Base-by-base conservation (phyloP, 2,113 vertebrate species). In the Hiodon tergisus region DNA sequence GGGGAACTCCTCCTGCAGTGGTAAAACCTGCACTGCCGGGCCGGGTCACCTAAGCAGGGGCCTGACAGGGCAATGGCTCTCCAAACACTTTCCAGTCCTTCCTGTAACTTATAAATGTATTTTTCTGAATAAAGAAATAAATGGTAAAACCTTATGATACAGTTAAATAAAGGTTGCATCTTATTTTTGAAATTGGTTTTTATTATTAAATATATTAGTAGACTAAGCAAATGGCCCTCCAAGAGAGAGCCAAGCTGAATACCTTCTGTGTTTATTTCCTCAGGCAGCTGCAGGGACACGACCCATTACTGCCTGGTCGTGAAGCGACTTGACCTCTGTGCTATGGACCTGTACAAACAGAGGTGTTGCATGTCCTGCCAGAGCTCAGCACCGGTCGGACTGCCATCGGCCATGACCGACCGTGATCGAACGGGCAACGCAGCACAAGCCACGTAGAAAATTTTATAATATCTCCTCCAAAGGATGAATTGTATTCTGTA, bases 301-400 rank as follows among this genome's bases (percentile, higher is more conserved):
- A 92, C 91, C 71, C 90, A 88, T 85, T 92, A 94, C 91, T 96
- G 94, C 86, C 79, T 84, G 3, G 89, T 90, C 81, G 92, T 95
- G 78, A 94, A 89, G 84, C 90, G 86, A 2, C 93, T 96, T 76
- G 84, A 88, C 69, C 86, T 96, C 71, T 94, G 94, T 81, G 80
- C 87, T 5, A 79, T 94, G 79, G 88, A 87, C 52, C 85, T 85
- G 85, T 94, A 94, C 87, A 92, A 86, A 86, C 83, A 90, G 73
- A 91, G 90, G 78, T 96, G 94, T 85, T 95, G 93, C 80, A 87
- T 83, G 48, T 90, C 93, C 0, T 94, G 94, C 81, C 85, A 77
- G 73, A 89, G 85, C 50, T 81, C 80, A 48, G 3, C 9, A 0
- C 73, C 59, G 77, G 59, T 82, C 79, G 78, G 78, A 78, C 88